Evolutionary conservation across 35 echinoderm and acorn worm genomes (phyloP).

Genomic region (Lytechinus pictus): DNA sequence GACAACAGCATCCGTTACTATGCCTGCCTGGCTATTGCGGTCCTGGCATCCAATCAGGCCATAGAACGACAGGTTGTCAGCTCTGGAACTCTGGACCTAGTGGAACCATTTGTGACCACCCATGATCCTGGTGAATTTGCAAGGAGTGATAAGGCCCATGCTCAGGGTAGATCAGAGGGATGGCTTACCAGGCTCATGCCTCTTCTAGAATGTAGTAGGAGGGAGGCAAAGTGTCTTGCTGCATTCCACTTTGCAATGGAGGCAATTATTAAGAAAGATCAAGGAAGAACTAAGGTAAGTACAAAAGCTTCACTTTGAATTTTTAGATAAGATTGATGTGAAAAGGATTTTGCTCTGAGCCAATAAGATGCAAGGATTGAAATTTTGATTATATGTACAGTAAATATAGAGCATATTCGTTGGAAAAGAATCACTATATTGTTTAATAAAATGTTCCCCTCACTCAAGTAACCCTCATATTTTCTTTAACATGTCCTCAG

Average conservation of each 20-base stretch:
- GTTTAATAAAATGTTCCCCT: too few relatives aligned
- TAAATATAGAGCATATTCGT: too few relatives aligned
- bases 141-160: conserved; percentile 94
- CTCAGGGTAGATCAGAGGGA: conserved; percentile 84
- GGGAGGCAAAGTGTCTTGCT: conserved; percentile 91
- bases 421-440: too few relatives aligned
- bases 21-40: conserved; percentile 88
- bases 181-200: conserved; percentile 84
- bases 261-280: conserved; percentile 93
- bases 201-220: conserved; percentile 79
- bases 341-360: too few relatives aligned
- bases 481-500: too few relatives aligned
- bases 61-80: conserved; percentile 88
- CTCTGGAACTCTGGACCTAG: conserved; percentile 89
- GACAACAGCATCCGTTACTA: conserved; percentile 97
- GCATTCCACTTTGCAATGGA: conserved; percentile 99
- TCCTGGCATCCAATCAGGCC: conserved; percentile 89
- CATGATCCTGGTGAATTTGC: conserved; percentile 95
- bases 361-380: too few relatives aligned
- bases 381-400: too few relatives aligned
- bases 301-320: not conserved
- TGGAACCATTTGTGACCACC: conserved; percentile 92
- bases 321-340: too few relatives aligned
- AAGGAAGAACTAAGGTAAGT: conserved; percentile 88
- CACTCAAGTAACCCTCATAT: too few relatives aligned